Conservation (phyloP, 2,888 invertebrate genomes). For the Neoaliturus tenellus region DNA sequence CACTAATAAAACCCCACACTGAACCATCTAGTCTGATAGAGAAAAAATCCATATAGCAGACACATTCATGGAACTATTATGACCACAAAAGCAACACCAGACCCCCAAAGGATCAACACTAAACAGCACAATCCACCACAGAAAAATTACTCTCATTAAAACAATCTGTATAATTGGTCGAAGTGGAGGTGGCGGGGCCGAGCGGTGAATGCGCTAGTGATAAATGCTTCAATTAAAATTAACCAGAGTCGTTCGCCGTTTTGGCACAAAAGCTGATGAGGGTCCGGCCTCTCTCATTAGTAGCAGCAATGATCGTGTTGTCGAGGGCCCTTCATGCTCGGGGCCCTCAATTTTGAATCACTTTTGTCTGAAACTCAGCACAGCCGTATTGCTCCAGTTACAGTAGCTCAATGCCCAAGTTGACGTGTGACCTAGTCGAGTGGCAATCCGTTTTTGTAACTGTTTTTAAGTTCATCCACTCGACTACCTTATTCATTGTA, state of each 20-base stretch:
- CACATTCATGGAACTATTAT: too few species aligned
- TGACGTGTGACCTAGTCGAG: neutral
- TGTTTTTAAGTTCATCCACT: constrained; percentile 3
- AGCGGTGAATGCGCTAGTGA: neutral
- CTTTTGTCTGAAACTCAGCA: neutral
- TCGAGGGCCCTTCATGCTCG: neutral
- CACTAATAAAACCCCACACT: too few species aligned
- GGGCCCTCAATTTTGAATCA: neutral
- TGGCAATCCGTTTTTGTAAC: neutral
- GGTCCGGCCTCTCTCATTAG: neutral
- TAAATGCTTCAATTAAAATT: constrained; percentile 14
- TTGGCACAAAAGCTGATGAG: neutral
- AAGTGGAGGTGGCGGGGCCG: neutral
- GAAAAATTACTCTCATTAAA: too few species aligned
- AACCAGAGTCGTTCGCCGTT: neutral
- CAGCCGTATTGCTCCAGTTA: neutral
- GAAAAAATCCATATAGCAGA: too few species aligned
- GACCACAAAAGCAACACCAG: too few species aligned
- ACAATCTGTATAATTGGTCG: neutral
- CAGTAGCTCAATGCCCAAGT: neutral
- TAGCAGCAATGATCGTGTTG: neutral
- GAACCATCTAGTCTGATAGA: too few species aligned
- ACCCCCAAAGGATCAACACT: too few species aligned
- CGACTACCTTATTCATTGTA: neutral
- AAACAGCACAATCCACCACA: too few species aligned